Conservation (phyloP, 2,888 invertebrate species). For the Acrocyrtus sp. region DNA sequence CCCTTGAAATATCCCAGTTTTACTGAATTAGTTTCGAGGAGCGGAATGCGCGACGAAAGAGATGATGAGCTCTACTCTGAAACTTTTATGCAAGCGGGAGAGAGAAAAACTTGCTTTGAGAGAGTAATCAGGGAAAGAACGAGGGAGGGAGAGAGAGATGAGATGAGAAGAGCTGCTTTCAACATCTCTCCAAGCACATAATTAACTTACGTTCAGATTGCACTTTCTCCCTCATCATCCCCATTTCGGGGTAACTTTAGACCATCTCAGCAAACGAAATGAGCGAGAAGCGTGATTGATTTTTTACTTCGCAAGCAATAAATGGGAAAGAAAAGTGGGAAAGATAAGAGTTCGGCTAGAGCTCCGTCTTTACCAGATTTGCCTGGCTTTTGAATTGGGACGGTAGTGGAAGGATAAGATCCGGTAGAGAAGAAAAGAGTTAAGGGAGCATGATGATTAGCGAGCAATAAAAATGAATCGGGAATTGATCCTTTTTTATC, state of each 20-base stretch:
- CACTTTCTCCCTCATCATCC: background rate
- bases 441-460: slow-evolving; percentile 15
- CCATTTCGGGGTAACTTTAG: too few species aligned
- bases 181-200: background rate
- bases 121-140: too few species aligned
- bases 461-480: background rate
- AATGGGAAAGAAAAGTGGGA: background rate
- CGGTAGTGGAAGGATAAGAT: background rate
- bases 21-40: too few species aligned
- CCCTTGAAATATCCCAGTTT: too few species aligned
- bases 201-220: background rate
- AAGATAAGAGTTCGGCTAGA: background rate
- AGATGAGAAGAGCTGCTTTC: too few species aligned
- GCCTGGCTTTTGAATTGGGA: background rate
- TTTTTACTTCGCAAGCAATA: background rate
- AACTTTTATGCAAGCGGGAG: too few species aligned
- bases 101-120: too few species aligned
- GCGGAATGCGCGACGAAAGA: too few species aligned
- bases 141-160: background rate
- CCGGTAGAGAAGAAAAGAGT: background rate
- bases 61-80: too few species aligned
- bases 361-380: background rate
- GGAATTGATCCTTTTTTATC: background rate
- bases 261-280: too few species aligned
- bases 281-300: background rate